These are phyloP conservation scores for Bubo blakistoni DNA, from an alignment of 2,113 vertebrate genomes.

Conservation along the genomic window DNA sequence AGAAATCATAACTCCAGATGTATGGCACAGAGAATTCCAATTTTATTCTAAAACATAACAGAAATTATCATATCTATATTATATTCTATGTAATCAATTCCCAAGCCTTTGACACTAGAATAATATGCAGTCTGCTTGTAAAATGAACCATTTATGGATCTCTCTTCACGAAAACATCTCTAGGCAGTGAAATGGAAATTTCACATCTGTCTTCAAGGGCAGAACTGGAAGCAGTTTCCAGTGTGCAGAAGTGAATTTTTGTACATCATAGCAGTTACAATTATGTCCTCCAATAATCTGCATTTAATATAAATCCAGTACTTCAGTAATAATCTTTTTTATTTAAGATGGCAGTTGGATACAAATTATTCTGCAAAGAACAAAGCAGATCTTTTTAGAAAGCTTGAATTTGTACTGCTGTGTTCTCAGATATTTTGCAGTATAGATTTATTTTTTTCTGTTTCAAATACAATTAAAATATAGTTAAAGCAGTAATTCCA, in stretches of 20 bases:
- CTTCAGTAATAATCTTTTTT: neutral
- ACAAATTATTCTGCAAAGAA: neutral
- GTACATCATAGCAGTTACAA: neutral
- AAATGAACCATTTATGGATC: slow-evolving; percentile 33
- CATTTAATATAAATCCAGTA: neutral
- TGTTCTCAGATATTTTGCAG: neutral
- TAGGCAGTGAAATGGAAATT: slow-evolving; percentile 49
- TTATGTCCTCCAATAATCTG: neutral
- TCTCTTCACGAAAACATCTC: neutral
- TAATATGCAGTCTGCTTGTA: neutral
- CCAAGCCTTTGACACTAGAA: neutral
- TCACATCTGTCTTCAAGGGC: slow-evolving; percentile 60
- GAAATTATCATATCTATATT: neutral
- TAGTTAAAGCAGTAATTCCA: neutral
- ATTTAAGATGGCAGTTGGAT: neutral
- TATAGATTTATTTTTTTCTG: neutral
- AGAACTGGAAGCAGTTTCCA: slow-evolving; percentile 25
- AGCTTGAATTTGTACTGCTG: neutral
- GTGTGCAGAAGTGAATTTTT: neutral
- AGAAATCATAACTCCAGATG: neutral
- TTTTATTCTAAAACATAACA: neutral
- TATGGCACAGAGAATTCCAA: neutral
- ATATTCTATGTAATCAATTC: neutral
- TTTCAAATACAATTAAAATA: neutral
- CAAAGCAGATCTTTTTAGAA: neutral